Conservation (phyloP, 2,888 invertebrate species). For the Rhingia rostrata region DNA sequence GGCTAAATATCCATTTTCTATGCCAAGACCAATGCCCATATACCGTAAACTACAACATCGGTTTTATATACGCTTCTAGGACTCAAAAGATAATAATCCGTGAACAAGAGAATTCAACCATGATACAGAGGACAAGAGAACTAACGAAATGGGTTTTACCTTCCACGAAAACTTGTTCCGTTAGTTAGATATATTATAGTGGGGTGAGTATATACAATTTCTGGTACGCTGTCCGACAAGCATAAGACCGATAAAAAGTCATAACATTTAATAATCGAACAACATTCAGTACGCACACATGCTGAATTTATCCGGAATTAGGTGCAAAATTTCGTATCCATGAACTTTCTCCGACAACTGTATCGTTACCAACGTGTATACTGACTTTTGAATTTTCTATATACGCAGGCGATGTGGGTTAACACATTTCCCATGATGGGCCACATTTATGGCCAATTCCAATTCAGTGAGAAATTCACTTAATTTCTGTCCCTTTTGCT, state of each 20-base stretch:
- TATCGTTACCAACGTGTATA: neutral
- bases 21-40: neutral
- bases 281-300: slow-evolving; percentile 25
- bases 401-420: neutral
- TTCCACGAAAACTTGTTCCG: neutral
- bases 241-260: slow-evolving; percentile 43
- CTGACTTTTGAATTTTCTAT: slow-evolving; percentile 2
- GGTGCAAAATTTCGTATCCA: slow-evolving; percentile 43
- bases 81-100: slow-evolving; percentile 26
- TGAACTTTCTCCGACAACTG: slow-evolving; percentile 10
- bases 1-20: neutral
- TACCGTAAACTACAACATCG: neutral
- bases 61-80: neutral
- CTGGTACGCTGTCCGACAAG: neutral
- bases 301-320: slow-evolving; percentile 44
- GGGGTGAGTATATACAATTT: slow-evolving; percentile 9
- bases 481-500: slow-evolving; percentile 19
- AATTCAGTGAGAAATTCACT: slow-evolving; percentile 29
- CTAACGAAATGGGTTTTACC: neutral
- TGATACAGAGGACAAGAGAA: slow-evolving; percentile 24
- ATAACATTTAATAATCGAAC: slow-evolving; percentile 50
- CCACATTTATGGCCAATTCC: slow-evolving; percentile 46
- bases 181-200: neutral
- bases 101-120: slow-evolving; percentile 35
- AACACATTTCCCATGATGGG: neutral